A percentile compares a stretch with the other conserved stretches of the same genome.
Conservation (phyloP, 2,113 vertebrate genomes). For the Corythaeola cristata region DNA sequence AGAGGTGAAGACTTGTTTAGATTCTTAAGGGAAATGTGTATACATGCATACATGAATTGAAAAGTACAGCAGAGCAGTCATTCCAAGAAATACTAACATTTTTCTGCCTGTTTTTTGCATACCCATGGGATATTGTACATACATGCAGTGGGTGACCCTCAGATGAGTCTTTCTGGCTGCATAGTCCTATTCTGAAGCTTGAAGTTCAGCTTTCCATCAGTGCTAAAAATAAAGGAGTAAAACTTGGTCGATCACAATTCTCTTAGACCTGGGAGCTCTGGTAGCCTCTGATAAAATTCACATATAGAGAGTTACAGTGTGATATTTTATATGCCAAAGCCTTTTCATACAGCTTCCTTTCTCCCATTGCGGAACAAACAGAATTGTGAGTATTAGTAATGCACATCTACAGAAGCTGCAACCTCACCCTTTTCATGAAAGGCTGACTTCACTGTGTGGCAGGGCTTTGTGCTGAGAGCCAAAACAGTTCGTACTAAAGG, state of each 20-base stretch:
- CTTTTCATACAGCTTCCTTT: background rate
- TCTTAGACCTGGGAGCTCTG: background rate
- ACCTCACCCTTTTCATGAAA: background rate
- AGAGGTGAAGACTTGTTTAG: conserved; percentile 71
- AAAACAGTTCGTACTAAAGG: background rate
- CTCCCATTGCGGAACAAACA: background rate
- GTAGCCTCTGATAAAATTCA: background rate
- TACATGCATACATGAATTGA: background rate
- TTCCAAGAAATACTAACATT: background rate
- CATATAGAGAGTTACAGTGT: background rate
- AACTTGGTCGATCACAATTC: background rate
- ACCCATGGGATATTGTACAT: rapidly evolving
- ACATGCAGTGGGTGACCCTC: background rate
- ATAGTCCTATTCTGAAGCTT: background rate
- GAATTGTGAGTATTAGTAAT: background rate
- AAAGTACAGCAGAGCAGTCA: background rate
- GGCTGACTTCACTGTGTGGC: background rate
- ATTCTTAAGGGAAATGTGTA: background rate
- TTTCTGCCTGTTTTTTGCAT: background rate
- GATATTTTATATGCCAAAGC: background rate
- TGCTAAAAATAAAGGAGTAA: background rate
- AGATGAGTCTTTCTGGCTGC: background rate
- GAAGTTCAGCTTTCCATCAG: background rate
- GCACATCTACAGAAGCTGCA: background rate
- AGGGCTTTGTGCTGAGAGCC: background rate